Base-by-base conservation (phyloP, 2,888 invertebrate genomes). In the Copidosoma aretas region DNA sequence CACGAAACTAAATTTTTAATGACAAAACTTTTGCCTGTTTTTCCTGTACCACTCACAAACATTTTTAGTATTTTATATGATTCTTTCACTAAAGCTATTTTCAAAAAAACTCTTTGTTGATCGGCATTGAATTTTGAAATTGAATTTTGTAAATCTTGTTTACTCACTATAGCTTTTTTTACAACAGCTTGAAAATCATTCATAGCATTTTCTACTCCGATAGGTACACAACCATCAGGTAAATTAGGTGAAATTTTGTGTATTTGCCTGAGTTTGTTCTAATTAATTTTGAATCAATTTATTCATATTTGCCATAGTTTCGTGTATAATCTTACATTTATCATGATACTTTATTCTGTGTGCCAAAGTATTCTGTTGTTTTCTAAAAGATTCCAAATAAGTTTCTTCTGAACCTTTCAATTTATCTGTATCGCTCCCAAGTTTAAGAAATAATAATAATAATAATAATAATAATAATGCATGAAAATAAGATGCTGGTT, bases 301-400 rank as follows among this genome's bases (percentile, higher is more conserved):
- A 32, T 60, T 60, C 60, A 60, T 60, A 24, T 46, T 25, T 22
- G 46, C 49, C 10, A 51, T 24, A 10, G 60, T 49, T 25, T 60
- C 60, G 17, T n/a, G 46, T 21, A 59, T 59, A 25, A 51, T 12
- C 17, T 24, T 12, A 25, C 32, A 25, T 22, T 51, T 60, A 25
- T 60, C 60, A 46, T 60, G 46, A 46, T 60, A 49, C 24, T 46
- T 21, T 49, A 60, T 46, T n/a, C 46, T 46, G 21, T 10, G 14
- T 8, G 25, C 22, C n/a, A 60, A 60, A 17, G 21, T 22, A 5
- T 46, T 10, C 25, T 60, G 3, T 15, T 49, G 32, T 60, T 60
- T 52, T 49, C 39, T 52, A 64, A 24, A 46, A 75, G 58, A 19
- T 64, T 43, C 61, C 66, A n/a, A n/a, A n/a, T n/a, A n/a, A n/a